Evolutionary conservation across 2,113 vertebrate genomes (phyloP).

Genomic region (Prietella phreatophila): DNA sequence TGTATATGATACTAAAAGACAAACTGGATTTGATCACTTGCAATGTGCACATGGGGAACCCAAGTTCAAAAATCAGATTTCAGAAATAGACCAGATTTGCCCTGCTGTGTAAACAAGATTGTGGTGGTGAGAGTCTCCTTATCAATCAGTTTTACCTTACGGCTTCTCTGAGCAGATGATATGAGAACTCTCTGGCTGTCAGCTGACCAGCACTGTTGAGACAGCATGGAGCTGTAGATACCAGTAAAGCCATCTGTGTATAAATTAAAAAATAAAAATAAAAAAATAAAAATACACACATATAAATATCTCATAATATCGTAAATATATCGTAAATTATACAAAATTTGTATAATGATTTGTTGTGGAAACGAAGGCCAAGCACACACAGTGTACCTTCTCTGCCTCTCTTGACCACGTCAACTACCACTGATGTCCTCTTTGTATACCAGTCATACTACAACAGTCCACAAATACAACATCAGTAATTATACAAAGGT

Average conservation of each 20-base stretch:
- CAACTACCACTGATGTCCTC: constrained; percentile 81
- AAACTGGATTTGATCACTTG: background rate
- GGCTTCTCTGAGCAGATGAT: constrained; percentile 79
- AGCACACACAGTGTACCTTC: constrained; percentile 67
- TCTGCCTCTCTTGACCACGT: constrained; percentile 74
- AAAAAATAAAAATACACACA: constrained; percentile 33
- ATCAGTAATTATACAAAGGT: constrained; percentile 12
- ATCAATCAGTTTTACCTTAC: constrained; percentile 69
- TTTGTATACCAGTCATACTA: constrained; percentile 94
- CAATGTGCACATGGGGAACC: background rate
- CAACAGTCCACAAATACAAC: constrained; percentile 26
- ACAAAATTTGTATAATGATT: background rate
- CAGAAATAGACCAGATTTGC: background rate
- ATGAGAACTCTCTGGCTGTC: constrained; percentile 84
- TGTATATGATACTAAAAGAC: background rate
- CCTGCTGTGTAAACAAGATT: background rate
- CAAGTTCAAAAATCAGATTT: background rate
- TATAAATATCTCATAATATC: background rate
- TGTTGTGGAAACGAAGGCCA: background rate
- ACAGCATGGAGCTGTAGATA: constrained; percentile 79
- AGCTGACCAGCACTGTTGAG: constrained; percentile 84
- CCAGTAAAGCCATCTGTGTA: constrained; percentile 81
- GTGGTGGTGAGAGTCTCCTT: background rate
- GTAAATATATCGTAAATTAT: background rate
- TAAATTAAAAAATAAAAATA: background rate